Evolutionary conservation across 2,113 vertebrate species (phyloP).

Genomic region (Phycodurus eques): DNA sequence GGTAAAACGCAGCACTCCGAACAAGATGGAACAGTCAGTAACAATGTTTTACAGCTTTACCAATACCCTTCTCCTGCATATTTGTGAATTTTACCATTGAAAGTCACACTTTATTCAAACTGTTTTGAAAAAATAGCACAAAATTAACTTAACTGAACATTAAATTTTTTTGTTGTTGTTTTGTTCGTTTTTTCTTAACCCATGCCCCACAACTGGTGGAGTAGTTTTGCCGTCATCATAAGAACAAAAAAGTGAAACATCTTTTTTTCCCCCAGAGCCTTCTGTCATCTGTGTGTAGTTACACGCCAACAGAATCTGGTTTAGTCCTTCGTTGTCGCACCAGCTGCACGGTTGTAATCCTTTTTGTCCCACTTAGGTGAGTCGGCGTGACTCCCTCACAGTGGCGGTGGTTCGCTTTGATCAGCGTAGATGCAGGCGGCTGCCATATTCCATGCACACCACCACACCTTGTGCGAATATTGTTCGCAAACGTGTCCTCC

Average conservation of each 20-base stretch:
- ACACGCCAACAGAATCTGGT: slow-evolving; percentile 21
- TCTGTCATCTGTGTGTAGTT: slow-evolving; percentile 35
- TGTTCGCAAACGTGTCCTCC: slow-evolving; percentile 59
- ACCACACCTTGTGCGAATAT: slow-evolving; percentile 54
- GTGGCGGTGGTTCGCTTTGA: slow-evolving; percentile 53
- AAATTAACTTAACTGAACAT: too few relatives aligned
- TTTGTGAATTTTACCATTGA: too few relatives aligned
- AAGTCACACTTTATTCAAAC: too few relatives aligned
- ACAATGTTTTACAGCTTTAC: too few relatives aligned
- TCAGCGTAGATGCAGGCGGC: slow-evolving; percentile 51
- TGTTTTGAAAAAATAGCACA: too few relatives aligned
- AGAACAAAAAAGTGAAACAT: not conserved
- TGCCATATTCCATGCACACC: slow-evolving; percentile 59
- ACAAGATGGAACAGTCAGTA: too few relatives aligned
- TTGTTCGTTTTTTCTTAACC: not conserved
- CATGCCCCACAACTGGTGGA: not conserved
- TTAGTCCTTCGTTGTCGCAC: slow-evolving; percentile 22
- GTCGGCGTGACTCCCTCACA: slow-evolving; percentile 36
- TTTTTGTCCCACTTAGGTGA: slow-evolving; percentile 56
- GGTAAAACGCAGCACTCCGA: too few relatives aligned
- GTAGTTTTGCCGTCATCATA: not conserved
- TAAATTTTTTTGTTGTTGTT: not conserved
- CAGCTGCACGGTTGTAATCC: slow-evolving; percentile 50
- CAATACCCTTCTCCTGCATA: too few relatives aligned
- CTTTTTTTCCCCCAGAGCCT: slow-evolving; percentile 16